Conservation (phyloP, 2,113 vertebrate genomes). For the Chelonoidis abingdonii region DNA sequence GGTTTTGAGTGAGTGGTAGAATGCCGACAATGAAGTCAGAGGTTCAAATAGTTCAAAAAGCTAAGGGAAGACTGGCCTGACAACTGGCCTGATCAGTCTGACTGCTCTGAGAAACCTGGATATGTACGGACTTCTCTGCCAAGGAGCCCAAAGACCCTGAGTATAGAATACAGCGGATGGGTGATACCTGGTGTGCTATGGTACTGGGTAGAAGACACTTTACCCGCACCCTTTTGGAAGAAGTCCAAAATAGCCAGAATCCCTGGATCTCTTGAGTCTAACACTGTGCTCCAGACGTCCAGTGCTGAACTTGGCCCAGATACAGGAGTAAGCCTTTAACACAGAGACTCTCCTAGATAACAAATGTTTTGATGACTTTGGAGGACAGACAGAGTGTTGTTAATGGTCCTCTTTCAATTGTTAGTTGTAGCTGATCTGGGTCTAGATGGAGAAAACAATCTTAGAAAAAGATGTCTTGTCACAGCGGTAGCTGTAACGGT, state of each 20-base stretch:
- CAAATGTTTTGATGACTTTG: not conserved
- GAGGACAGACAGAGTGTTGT: not conserved
- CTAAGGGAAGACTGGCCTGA: not conserved
- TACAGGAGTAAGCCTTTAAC: not conserved
- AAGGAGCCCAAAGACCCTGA: not conserved
- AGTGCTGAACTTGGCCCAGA: not conserved
- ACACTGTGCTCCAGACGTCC: not conserved
- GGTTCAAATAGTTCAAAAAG: not conserved
- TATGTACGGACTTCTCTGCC: not conserved
- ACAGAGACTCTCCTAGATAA: not conserved
- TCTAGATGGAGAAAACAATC: not conserved
- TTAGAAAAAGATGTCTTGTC: not conserved
- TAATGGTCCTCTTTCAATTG: not conserved
- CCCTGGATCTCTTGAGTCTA: not conserved
- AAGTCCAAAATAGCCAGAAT: not conserved
- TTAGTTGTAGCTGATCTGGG: not conserved
- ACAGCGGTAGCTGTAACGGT: not conserved
- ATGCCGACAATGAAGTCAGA: not conserved
- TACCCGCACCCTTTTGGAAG: not conserved
- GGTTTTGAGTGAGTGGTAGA: not conserved
- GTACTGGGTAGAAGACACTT: not conserved
- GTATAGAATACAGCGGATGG: not conserved
- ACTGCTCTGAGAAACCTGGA: not conserved
- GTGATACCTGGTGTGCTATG: not conserved
- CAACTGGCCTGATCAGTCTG: not conserved